phyloP scores from a whole-genome alignment of 2,113 vertebrate species.

The Pachypanchax playfairii region DNA sequence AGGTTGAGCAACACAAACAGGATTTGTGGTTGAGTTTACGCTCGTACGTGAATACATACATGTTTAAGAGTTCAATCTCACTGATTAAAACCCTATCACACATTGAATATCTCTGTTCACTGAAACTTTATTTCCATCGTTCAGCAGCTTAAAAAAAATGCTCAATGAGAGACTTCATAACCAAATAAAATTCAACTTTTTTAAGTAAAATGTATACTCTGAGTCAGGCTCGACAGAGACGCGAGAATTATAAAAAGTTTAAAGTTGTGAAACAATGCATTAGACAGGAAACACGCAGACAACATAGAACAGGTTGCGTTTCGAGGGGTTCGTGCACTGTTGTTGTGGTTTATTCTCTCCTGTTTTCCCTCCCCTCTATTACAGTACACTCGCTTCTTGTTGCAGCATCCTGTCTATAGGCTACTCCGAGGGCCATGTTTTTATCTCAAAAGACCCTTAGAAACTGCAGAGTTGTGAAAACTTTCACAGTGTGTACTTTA shows the following conservation, averaged over 20 bases:
- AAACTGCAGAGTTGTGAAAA: slow-evolving; percentile 5
- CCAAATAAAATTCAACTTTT: not conserved
- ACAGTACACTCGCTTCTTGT: slow-evolving; percentile 34
- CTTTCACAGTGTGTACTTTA: slow-evolving; percentile 12
- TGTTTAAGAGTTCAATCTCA: slow-evolving; percentile 10
- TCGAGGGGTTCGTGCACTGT: slow-evolving; percentile 42
- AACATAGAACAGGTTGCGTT: slow-evolving; percentile 34
- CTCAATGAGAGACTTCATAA: not conserved
- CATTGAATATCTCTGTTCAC: slow-evolving; percentile 23
- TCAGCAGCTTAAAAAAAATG: slow-evolving; percentile 2
- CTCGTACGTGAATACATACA: not conserved
- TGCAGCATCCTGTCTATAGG: slow-evolving; percentile 65
- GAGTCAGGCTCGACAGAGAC: not conserved
- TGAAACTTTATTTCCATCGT: slow-evolving; percentile 35
- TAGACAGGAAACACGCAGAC: slow-evolving; percentile 50
- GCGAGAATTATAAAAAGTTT: not conserved
- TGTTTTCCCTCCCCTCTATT: slow-evolving; percentile 35
- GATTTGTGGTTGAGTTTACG: not conserved
- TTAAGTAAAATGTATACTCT: not conserved
- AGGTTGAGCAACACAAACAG: not conserved
- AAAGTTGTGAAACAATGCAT: slow-evolving; percentile 22
- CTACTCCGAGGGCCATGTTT: slow-evolving; percentile 23
- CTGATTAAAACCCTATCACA: slow-evolving; percentile 43
- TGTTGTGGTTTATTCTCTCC: slow-evolving; percentile 64
- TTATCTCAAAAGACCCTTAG: slow-evolving; percentile 35